A percentile compares a stretch with the other conserved stretches of the same genome.
Evolutionary conservation across 2,797 vertebrate species (phyloP).

Genomic region (Clarias platycephalus): DNA sequence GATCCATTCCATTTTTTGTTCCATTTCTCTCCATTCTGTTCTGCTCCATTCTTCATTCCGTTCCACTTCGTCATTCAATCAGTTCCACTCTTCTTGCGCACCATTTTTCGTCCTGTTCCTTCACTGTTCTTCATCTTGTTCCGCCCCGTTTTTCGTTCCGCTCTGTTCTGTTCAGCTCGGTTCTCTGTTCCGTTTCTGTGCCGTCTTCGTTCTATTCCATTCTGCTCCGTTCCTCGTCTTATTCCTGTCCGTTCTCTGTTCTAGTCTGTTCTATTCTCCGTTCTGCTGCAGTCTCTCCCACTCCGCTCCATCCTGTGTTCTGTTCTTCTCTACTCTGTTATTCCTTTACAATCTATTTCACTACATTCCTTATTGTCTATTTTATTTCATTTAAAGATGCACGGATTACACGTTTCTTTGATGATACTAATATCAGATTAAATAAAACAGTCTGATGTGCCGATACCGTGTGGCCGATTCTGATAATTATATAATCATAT

Average conservation of each 20-base stretch:
- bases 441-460: too few relatives aligned
- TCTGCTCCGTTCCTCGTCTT: too few relatives aligned
- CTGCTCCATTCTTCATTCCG: not conserved
- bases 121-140: not conserved
- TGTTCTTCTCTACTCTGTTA: not conserved
- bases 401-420: too few relatives aligned
- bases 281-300: not conserved
- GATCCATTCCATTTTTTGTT: too few relatives aligned
- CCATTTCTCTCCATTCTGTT: not conserved
- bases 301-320: not conserved
- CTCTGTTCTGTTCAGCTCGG: not conserved
- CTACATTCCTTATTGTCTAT: not conserved
- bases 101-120: not conserved
- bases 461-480: too few relatives aligned
- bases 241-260: not conserved
- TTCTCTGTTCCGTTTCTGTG: not conserved
- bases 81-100: fast-evolving
- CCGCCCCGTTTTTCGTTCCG: not conserved
- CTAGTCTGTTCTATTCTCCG: not conserved
- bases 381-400: not conserved
- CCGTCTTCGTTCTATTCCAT: not conserved
- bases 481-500: too few relatives aligned
- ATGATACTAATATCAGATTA: too few relatives aligned
- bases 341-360: not conserved
- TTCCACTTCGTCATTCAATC: not conserved